A percentile compares a stretch with the other conserved stretches of the same genome.
Conservation (phyloP, 2,888 invertebrate genomes). For the Lacanobia wlatinum region DNA sequence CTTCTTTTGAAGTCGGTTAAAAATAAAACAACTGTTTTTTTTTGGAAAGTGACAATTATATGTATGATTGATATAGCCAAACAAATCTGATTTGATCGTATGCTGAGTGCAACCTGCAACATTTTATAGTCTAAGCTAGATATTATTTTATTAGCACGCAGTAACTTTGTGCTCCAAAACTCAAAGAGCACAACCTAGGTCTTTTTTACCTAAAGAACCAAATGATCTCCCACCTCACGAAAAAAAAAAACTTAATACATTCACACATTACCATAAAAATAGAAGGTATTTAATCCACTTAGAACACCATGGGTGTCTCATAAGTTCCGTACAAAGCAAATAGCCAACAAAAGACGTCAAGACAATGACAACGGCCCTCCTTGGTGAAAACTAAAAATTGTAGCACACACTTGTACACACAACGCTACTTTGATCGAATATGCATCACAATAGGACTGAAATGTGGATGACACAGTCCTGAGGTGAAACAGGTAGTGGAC, state of each 20-base stretch:
- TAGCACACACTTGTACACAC: slow-evolving; percentile 87
- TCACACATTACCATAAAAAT: slow-evolving; percentile 61
- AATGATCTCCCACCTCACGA: not conserved
- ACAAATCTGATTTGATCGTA: too few relatives aligned
- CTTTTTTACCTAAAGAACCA: not conserved
- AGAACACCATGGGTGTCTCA: slow-evolving; percentile 44
- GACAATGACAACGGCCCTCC: slow-evolving; percentile 74
- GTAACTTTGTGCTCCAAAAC: not conserved
- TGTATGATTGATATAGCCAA: too few relatives aligned
- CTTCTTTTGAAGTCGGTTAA: too few relatives aligned
- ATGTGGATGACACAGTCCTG: slow-evolving; percentile 85
- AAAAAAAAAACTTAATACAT: slow-evolving; percentile 31
- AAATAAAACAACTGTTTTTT: too few relatives aligned
- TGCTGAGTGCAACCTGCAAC: too few relatives aligned
- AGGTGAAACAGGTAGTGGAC: slow-evolving; percentile 74
- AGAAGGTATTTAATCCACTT: slow-evolving; percentile 58
- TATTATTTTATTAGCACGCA: not conserved
- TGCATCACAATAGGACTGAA: slow-evolving; percentile 87
- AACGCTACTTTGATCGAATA: slow-evolving; percentile 87
- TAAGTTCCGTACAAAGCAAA: slow-evolving; percentile 67
- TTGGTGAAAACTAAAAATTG: slow-evolving; percentile 81
- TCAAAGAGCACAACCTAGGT: not conserved
- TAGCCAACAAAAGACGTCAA: slow-evolving; percentile 70
- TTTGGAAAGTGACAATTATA: too few relatives aligned
- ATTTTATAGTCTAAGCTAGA: not conserved